Conservation (phyloP, 2,797 vertebrate genomes). For the Allobates femoralis region DNA sequence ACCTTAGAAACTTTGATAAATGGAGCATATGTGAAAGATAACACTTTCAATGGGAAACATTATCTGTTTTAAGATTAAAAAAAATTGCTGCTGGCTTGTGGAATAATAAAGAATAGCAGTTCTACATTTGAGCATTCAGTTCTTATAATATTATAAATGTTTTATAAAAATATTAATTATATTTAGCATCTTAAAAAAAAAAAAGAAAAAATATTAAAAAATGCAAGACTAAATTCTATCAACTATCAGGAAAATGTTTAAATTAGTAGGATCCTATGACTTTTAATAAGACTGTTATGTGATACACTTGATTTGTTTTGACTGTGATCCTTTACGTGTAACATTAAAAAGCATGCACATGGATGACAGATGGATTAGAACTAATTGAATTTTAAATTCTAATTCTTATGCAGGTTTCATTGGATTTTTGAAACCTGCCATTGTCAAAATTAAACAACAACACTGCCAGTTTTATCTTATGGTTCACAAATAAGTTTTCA, state of each 20-base stretch:
- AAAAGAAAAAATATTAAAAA: not conserved
- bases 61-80: conserved; percentile 40
- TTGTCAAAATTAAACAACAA: conserved; percentile 39
- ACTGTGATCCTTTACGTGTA: conserved; percentile 5
- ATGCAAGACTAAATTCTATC: not conserved
- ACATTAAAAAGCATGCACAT: conserved; percentile 32
- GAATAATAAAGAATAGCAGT: conserved; percentile 27
- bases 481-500: conserved; percentile 9
- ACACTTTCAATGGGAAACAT: conserved; percentile 40
- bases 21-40: conserved; percentile 58
- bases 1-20: conserved; percentile 58
- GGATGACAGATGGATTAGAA: conserved; percentile 45
- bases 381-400: conserved; percentile 52
- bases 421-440: conserved; percentile 35
- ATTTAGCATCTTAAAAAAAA: not conserved
- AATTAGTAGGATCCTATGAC: not conserved
- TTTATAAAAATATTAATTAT: not conserved
- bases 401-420: conserved; percentile 47
- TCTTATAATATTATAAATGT: not conserved
- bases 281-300: not conserved
- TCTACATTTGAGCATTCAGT: not conserved
- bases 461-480: conserved; percentile 18
- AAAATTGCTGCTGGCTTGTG: conserved; percentile 39
- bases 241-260: not conserved
- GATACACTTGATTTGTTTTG: conserved; percentile 17